Percentiles rank a stretch among this genome's conserved stretches.
Conservation (phyloP, 2,888 invertebrate species). For the Rambutsinella grinnellia region DNA sequence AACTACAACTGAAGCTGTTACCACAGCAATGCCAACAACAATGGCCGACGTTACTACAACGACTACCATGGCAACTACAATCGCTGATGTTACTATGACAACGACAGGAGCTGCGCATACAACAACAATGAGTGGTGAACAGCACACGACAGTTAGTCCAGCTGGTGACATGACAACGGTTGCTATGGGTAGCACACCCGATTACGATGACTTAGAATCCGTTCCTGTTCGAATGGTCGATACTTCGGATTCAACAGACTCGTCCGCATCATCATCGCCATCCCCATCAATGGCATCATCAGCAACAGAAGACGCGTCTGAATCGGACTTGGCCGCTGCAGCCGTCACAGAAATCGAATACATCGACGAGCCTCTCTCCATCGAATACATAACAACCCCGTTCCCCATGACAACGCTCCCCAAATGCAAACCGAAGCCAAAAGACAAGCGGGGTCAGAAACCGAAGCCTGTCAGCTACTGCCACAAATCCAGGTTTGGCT, state of each 20-base stretch:
- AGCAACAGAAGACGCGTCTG: neutral
- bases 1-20: conserved; percentile 61
- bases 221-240: too few species aligned
- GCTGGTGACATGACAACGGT: neutral
- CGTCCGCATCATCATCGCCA: too few species aligned
- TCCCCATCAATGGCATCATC: too few species aligned
- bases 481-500: conserved; percentile 79
- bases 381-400: conserved; percentile 60
- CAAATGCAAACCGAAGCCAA: conserved; percentile 75
- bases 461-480: conserved; percentile 70
- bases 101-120: neutral
- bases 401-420: conserved; percentile 70
- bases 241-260: too few species aligned
- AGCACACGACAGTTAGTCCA: conserved; percentile 2
- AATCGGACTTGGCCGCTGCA: neutral
- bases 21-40: conserved; percentile 59
- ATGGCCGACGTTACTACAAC: too few species aligned
- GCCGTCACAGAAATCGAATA: conserved; percentile 20
- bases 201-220: too few species aligned
- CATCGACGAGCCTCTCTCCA: conserved; percentile 46
- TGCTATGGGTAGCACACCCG: too few species aligned
- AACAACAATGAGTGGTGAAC: neutral
- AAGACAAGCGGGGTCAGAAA: too few species aligned
- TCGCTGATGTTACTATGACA: neutral
- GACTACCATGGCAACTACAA: conserved; percentile 27